Conservation (phyloP, 2,113 vertebrate genomes). For the Pao palembangensis region DNA sequence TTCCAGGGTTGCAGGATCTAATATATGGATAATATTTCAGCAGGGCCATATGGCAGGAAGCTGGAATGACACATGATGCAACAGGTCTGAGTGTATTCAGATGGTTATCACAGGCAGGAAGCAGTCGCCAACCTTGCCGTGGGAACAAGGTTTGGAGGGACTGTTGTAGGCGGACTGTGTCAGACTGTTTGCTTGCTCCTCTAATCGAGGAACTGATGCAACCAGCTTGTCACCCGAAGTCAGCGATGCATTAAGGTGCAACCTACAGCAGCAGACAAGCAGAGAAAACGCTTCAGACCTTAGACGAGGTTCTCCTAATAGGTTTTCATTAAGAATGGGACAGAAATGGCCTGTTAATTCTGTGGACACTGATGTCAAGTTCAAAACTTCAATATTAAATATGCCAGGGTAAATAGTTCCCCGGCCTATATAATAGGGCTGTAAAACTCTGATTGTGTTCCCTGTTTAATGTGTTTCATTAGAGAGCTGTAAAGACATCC, state of each 20-base stretch:
- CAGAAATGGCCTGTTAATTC: no score
- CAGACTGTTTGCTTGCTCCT: no score
- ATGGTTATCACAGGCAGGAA: slow-evolving; percentile 48
- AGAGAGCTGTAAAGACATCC: slow-evolving; percentile 74
- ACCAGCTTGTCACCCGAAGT: slow-evolving; percentile 20
- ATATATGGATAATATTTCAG: slow-evolving; percentile 41
- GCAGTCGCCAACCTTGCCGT: neutral
- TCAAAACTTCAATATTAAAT: no score
- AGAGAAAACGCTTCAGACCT: slow-evolving; percentile 26
- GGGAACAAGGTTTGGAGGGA: no score
- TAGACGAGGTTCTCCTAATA: neutral
- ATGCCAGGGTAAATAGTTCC: no score
- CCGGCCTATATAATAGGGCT: no score
- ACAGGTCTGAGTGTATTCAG: slow-evolving; percentile 39
- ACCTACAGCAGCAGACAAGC: slow-evolving; percentile 6
- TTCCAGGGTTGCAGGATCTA: slow-evolving; percentile 24
- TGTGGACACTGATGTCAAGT: no score
- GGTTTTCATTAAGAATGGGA: no score
- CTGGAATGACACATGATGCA: slow-evolving; percentile 19
- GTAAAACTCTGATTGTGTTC: neutral
- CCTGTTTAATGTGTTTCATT: slow-evolving; percentile 34
- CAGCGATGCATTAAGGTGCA: slow-evolving; percentile 24
- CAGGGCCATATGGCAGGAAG: slow-evolving; percentile 29
- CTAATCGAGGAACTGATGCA: neutral
- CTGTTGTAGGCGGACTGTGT: no score